Base-by-base conservation (phyloP, 2,113 vertebrate genomes). In the Falco punctatus region DNA sequence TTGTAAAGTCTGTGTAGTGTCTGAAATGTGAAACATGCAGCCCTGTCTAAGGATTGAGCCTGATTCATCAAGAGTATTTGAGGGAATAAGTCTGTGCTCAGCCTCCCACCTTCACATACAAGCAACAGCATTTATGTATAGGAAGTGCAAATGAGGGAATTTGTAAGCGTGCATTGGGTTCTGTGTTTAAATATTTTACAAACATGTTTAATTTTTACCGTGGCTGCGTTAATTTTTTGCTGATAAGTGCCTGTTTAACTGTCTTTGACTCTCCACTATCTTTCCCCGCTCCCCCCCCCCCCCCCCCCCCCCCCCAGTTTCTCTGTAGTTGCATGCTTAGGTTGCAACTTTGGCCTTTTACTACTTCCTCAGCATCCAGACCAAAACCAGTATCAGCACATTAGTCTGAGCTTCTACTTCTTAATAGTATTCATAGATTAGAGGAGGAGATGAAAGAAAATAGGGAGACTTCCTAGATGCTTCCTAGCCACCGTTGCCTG, bases 141-240 rank as follows among this genome's bases (percentile, higher is more conserved):
- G 30, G 14, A 46, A 54, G 9, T 58, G n/a, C 51, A 27, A 83
- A 38, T 49, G 32, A 64, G 17, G 21, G 20, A 51, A 23, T 58
- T 32, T 54, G 1, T 51, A 38, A 69, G 49, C 1, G 2, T 69
- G 32, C 19, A 5, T 12, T 30, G 27, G 10, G 4, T 51, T 58
- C n/a, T 72, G 27, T 40, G 9, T 64, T 94, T 75, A 70, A 73
- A 6, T 74, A 38, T 38, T 77, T 51, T 64, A 87, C 30, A 71
- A 64, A 21, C 2, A 2, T 6, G 22, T 52, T 30, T 54, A 44
- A 59, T 10, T 61, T 74, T 71, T 54, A 6, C 24, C 66, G 67
- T 0, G 6, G 32, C 38, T 40, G 0, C 22, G 22, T 55, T 61
- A 24, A 2, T 0, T 30, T 77, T 62, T 59, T 66, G 49, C 21